These are phyloP conservation scores for Ernsta delagoae DNA, from an alignment of 2,888 invertebrate species.

Conservation along the genomic window DNA sequence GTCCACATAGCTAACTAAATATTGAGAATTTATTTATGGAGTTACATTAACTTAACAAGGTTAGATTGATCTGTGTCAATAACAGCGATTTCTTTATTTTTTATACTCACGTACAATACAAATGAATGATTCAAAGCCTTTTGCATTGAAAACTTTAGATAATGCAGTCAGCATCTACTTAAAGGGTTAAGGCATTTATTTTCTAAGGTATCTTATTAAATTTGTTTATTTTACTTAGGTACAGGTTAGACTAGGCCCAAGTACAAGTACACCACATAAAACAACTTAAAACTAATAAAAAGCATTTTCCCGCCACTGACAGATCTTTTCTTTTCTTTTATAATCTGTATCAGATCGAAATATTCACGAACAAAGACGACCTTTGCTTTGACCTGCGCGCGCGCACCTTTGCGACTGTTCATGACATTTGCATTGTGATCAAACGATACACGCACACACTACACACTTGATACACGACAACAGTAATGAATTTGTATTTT, in stretches of 20 bases:
- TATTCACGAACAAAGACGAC: conserved; percentile 39
- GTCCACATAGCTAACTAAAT: conserved; percentile 8
- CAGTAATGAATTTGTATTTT: too few relatives aligned
- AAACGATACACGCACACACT: too few relatives aligned
- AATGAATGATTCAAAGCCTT: background rate
- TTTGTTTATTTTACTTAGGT: too few relatives aligned
- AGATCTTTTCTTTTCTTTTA: background rate
- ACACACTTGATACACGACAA: too few relatives aligned
- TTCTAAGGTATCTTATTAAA: background rate
- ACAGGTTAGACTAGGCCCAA: too few relatives aligned
- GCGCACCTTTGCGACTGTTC: conserved; percentile 22
- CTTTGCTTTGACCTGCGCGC: conserved; percentile 33
- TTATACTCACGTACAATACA: background rate
- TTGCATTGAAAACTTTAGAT: background rate
- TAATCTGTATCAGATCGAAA: conserved; percentile 5
- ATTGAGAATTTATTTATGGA: conserved; percentile 8
- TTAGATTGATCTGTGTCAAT: conserved; percentile 10
- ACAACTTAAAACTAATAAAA: background rate
- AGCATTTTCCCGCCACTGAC: background rate
- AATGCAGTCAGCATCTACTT: too few relatives aligned
- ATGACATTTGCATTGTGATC: conserved; percentile 35
- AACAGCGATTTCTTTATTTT: background rate
- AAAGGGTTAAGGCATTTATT: too few relatives aligned
- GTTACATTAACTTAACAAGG: conserved; percentile 8
- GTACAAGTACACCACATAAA: too few relatives aligned